Evolutionary conservation across 2,888 invertebrate species (phyloP).

Genomic region (Steinernema hermaphroditum): DNA sequence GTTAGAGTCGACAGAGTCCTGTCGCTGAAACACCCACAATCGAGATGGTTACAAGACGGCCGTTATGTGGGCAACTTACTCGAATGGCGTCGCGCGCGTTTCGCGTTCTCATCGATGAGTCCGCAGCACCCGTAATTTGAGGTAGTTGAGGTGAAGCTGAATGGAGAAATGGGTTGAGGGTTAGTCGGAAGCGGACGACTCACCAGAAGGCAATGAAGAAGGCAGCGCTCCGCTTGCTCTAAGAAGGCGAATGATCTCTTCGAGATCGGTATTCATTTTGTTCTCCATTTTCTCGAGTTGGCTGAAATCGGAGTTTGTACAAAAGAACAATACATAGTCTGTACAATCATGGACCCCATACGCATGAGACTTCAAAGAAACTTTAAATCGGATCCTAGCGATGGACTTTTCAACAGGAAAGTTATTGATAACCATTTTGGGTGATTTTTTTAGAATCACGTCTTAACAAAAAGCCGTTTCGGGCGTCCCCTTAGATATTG

Average conservation of each 20-base stretch:
- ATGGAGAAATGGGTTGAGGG: not conserved
- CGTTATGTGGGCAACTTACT: not conserved
- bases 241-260: slow-evolving; percentile 75
- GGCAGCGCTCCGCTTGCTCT: slow-evolving; percentile 53
- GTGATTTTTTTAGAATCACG: no score
- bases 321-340: no score
- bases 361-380: no score
- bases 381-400: no score
- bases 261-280: slow-evolving; percentile 77
- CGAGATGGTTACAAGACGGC: not conserved
- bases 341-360: no score
- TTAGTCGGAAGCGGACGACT: not conserved
- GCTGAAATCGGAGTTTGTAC: slow-evolving; percentile 64
- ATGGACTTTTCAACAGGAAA: no score
- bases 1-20: slow-evolving; percentile 26
- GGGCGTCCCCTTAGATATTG: no score
- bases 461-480: no score
- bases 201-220: slow-evolving; percentile 17
- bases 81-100: slow-evolving; percentile 20
- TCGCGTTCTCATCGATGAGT: slow-evolving; percentile 22
- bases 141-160: slow-evolving; percentile 25
- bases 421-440: no score
- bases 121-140: slow-evolving; percentile 14
- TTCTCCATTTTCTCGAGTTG: slow-evolving; percentile 76
- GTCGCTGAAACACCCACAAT: slow-evolving; percentile 20